These are phyloP conservation scores for Coracopsis vasa DNA, from an alignment of 2,113 vertebrate species.

Conservation along the genomic window DNA sequence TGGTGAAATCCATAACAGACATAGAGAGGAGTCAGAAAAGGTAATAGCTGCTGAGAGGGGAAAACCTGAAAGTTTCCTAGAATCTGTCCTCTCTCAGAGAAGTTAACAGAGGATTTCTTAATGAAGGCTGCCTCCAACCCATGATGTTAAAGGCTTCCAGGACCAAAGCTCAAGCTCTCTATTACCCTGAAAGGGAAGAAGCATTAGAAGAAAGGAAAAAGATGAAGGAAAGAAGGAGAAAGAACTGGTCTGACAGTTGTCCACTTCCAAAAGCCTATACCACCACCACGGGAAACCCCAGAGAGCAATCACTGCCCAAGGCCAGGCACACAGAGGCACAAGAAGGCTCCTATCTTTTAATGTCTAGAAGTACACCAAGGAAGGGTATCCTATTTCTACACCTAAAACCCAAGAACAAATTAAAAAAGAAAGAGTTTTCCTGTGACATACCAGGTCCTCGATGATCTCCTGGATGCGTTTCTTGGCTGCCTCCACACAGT, in stretches of 20 bases:
- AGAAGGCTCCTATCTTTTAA: neutral
- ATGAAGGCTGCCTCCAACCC: neutral
- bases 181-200: neutral
- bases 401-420: neutral
- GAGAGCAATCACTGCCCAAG: neutral
- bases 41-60: neutral
- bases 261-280: neutral
- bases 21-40: neutral
- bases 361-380: neutral
- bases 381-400: neutral
- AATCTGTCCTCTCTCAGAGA: neutral
- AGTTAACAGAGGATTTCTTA: neutral
- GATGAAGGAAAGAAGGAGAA: neutral
- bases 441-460: slow-evolving; percentile 85
- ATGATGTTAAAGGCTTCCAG: neutral
- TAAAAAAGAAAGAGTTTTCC: neutral
- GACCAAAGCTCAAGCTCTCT: neutral
- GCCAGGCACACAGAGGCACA: neutral
- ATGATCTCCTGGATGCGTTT: slow-evolving; percentile 95
- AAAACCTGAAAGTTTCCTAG: neutral
- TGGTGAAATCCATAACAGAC: neutral
- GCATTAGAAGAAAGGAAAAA: neutral
- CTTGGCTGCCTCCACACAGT: slow-evolving; percentile 96
- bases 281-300: neutral
- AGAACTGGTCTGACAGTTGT: neutral